These are phyloP conservation scores for Cremastobaeus sp. DNA, from an alignment of 2,888 invertebrate genomes.

Conservation along the genomic window DNA sequence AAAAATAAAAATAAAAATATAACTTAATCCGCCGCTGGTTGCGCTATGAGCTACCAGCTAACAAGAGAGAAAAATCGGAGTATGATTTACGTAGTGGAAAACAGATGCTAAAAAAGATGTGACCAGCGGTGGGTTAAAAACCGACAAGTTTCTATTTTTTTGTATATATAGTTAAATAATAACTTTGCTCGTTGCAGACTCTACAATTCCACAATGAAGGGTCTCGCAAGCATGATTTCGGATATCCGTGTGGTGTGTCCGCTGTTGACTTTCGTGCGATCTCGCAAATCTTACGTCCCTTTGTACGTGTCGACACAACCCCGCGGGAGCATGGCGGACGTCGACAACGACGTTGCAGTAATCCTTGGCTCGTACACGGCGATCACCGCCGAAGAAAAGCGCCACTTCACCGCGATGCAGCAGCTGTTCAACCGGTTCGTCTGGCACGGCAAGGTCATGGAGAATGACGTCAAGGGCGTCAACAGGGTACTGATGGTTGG, in stretches of 20 bases:
- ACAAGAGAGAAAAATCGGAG: too few species aligned
- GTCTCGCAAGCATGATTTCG: slow-evolving; percentile 86
- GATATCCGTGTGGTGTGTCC: slow-evolving; percentile 90
- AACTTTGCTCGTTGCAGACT: slow-evolving; percentile 69
- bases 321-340: slow-evolving; percentile 80
- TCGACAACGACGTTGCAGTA: slow-evolving; percentile 86
- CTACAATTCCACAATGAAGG: slow-evolving; percentile 84
- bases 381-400: slow-evolving; percentile 85
- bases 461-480: slow-evolving; percentile 80
- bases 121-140: too few species aligned
- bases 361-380: slow-evolving; percentile 88
- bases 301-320: slow-evolving; percentile 87
- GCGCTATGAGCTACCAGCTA: too few species aligned
- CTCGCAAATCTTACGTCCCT: slow-evolving; percentile 83
- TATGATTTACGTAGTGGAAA: too few species aligned
- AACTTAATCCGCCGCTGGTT: too few species aligned
- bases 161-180: neutral
- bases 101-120: too few species aligned
- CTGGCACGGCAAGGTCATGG: slow-evolving; percentile 85
- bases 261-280: slow-evolving; percentile 83
- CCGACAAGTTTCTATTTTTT: too few species aligned
- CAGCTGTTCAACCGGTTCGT: slow-evolving; percentile 90
- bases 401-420: slow-evolving; percentile 88
- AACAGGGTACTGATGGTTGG: slow-evolving; percentile 83
- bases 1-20: too few species aligned